A percentile compares a stretch with the other conserved stretches of the same genome.
Conservation (phyloP, 2,113 vertebrate species). For the Craseonycteris thonglongyai region DNA sequence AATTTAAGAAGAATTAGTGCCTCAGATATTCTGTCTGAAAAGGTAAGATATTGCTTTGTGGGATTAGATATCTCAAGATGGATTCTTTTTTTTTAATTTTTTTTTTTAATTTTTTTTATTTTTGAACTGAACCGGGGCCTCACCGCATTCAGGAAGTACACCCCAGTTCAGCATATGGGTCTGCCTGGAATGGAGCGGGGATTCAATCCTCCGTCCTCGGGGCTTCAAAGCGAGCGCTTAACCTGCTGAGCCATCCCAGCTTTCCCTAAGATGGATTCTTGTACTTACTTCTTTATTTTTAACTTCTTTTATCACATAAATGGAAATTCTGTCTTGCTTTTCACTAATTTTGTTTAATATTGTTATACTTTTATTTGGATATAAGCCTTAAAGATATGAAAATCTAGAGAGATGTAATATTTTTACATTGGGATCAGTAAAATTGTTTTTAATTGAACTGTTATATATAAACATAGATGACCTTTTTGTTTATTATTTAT, state of each 20-base stretch:
- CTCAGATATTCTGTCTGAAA: slow-evolving; percentile 79
- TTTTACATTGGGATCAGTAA: background rate
- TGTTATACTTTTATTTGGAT: background rate
- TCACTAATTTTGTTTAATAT: background rate
- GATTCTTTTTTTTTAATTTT: too few species aligned
- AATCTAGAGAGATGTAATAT: background rate
- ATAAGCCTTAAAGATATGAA: slow-evolving; percentile 7
- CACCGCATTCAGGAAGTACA: too few species aligned
- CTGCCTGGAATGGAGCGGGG: too few species aligned
- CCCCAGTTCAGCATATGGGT: too few species aligned
- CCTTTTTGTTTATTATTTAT: background rate
- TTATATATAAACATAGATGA: background rate
- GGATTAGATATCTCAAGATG: background rate
- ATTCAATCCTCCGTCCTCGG: too few species aligned
- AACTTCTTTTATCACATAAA: too few species aligned
- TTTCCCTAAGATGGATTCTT: too few species aligned
- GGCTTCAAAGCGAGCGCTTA: too few species aligned
- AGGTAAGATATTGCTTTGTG: slow-evolving; percentile 73
- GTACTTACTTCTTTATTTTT: too few species aligned
- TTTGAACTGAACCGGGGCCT: too few species aligned
- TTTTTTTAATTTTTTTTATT: too few species aligned
- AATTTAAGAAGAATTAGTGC: slow-evolving; percentile 76
- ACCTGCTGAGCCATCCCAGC: too few species aligned
- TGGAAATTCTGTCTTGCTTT: slow-evolving; percentile 6
- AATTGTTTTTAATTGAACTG: background rate